Evolutionary conservation across 2,888 invertebrate genomes (phyloP), one percentile per base, ranked within the genome.

Genomic region (Tubiluchus corallicola): DNA sequence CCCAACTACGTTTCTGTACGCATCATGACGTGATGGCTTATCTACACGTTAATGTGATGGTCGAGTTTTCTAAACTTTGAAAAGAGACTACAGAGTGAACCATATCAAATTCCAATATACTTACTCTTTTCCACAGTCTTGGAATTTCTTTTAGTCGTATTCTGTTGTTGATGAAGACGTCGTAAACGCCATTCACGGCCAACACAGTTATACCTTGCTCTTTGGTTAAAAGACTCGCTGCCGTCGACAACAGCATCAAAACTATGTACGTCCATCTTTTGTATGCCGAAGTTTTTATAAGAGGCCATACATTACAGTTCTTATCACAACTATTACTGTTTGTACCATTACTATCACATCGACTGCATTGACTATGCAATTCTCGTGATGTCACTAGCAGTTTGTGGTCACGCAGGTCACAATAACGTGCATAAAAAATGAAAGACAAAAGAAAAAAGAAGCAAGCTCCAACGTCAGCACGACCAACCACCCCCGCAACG

Each of bases 201-300:
- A 94, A 69, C 49, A 88, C 85, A 52, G 87, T 87, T 58, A 92
- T 76, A 44, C 90, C 92, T 43, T 88, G 88, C 68, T 94, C 94
- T 69, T 92, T 94, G 69, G 85, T 84, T 54, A 94, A 72, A 68
- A 90, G 80, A 51, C 85, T 83, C 40, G 80, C 77, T 39, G 77
- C 69, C 29, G 84, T 78, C 50, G 79, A 66, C 16, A 73, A 58
- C n/a, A 77, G 71, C 65, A 61, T 75, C 50, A 73, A 66, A 44
- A 70, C 68, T 55, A 82, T 67, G 53, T 74, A 77, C 52, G 72
- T 50, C 71, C 72, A 72, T 54, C 45, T 43, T 9, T 56, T 41
- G 57, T 56, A 48, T 58, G 4, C 45, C 21, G 17, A 46, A 9
- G 38, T 21, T n/a, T n/a, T n/a, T n/a, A n/a, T n/a, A n/a, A n/a